phyloP scores from a whole-genome alignment of 2,797 vertebrate genomes.

The Sebastes kiyomatsui region DNA sequence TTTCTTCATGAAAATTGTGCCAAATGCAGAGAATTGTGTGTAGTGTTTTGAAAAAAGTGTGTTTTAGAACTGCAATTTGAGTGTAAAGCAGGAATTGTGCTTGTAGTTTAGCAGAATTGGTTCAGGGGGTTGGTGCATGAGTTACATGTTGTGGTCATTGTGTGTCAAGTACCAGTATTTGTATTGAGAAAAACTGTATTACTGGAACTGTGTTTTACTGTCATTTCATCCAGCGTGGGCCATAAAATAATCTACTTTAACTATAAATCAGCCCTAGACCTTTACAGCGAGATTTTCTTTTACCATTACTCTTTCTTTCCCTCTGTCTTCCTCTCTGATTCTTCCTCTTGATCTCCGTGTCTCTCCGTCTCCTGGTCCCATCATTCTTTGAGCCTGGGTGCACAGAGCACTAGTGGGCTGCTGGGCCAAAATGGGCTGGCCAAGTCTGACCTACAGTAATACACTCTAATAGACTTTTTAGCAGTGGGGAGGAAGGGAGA shows the following conservation, averaged over 20 bases:
- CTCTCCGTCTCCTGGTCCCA: slow-evolving; percentile 22
- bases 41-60: no score
- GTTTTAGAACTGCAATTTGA: no score
- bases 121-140: no score
- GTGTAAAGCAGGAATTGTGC: no score
- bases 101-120: no score
- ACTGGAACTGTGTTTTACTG: not conserved
- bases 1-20: no score
- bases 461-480: not conserved
- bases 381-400: slow-evolving; percentile 37
- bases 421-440: slow-evolving; percentile 1
- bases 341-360: slow-evolving; percentile 21
- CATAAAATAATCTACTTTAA: not conserved
- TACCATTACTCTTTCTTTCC: not conserved
- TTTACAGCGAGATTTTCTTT: not conserved
- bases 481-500: not conserved
- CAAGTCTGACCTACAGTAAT: slow-evolving; percentile 17
- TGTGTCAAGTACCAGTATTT: no score
- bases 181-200: not conserved
- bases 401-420: not conserved
- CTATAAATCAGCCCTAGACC: not conserved
- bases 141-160: no score
- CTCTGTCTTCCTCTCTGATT: not conserved
- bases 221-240: not conserved
- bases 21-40: no score